Base-by-base conservation (phyloP, 2,797 vertebrate species). In the Melanotaenia pygmaea region DNA sequence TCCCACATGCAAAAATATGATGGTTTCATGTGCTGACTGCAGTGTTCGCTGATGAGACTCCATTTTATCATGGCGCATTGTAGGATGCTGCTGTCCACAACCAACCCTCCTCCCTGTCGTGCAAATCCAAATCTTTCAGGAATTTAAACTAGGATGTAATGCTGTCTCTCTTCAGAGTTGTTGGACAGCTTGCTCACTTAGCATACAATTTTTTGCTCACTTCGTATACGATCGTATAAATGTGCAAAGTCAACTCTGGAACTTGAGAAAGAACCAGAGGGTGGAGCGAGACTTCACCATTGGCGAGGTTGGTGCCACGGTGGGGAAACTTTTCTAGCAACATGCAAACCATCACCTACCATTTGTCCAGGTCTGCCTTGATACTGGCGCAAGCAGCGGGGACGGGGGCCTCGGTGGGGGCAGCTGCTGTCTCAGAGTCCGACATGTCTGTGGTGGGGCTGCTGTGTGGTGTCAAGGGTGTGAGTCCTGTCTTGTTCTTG, bases 361-460 rank as follows among this genome's bases (percentile, higher is more conserved):
- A 95, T 89, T 95, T 95, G 83, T 95, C 94, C 91, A 95, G 91
- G 79, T 94, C 92, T 65, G 91, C 91, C 82, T 94, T 95, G 91
- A 94, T 91, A 80, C 67, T 59, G 81, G 86, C 81, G 65, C 94
- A 95, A 18, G 88, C 86, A 54, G 90, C 82, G 3, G 94, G 94
- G 76, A 95, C 85, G 11, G 93, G 88, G 84, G 90, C 88, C 83
- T 94, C 91, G 0, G 83, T 67, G 5, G 91, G 88, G 75, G 90
- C 78, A 16, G 82, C 70, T 38, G 81, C 62, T 38, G 83, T 91
- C 90, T 95, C 91, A 0, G 92, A 92, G 90, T 95, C 94, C 40
- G 94, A 94, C 94, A 95, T 95, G 86, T 86, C 86, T 84, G 72
- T 62, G 56, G 72, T 68, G 50, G 37, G 72, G 80, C 11, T 83